phyloP scores from a whole-genome alignment of 2,797 vertebrate genomes.

The Rhyacichthys aspro region DNA sequence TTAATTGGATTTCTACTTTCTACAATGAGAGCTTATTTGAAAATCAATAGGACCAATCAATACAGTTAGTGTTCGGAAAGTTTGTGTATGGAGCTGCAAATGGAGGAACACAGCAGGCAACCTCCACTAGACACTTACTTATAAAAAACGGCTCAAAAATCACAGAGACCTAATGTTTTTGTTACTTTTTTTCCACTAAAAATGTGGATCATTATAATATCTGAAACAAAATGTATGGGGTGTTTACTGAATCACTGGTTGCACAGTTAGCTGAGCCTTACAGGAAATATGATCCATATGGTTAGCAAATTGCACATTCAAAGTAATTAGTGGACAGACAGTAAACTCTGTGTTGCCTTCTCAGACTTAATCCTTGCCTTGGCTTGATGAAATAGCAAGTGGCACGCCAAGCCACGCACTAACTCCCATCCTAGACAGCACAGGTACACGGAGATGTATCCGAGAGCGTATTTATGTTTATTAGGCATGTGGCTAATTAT shows the following conservation, averaged over 20 bases:
- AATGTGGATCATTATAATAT: too few relatives aligned
- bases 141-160: too few relatives aligned
- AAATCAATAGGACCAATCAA: slow-evolving; percentile 83
- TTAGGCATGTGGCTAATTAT: slow-evolving; percentile 71
- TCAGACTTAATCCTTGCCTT: slow-evolving; percentile 71
- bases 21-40: slow-evolving; percentile 67
- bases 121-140: slow-evolving; percentile 34
- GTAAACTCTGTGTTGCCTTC: slow-evolving; percentile 41
- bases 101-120: slow-evolving; percentile 40
- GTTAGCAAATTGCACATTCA: slow-evolving; percentile 40
- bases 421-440: slow-evolving; percentile 69
- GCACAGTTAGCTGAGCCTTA: background rate
- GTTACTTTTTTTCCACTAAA: too few relatives aligned
- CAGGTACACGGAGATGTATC: slow-evolving; percentile 62
- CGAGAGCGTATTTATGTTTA: slow-evolving; percentile 64
- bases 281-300: slow-evolving; percentile 55
- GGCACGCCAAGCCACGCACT: slow-evolving; percentile 61
- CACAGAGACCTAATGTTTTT: slow-evolving; percentile 7
- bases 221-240: background rate
- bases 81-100: slow-evolving; percentile 42
- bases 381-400: slow-evolving; percentile 48
- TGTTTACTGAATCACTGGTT: background rate
- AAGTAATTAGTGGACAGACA: slow-evolving; percentile 54
- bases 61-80: slow-evolving; percentile 56
- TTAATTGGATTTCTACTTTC: slow-evolving; percentile 83